Evolutionary conservation across 2,888 invertebrate species (phyloP).

Genomic region (Diaperis boleti): DNA sequence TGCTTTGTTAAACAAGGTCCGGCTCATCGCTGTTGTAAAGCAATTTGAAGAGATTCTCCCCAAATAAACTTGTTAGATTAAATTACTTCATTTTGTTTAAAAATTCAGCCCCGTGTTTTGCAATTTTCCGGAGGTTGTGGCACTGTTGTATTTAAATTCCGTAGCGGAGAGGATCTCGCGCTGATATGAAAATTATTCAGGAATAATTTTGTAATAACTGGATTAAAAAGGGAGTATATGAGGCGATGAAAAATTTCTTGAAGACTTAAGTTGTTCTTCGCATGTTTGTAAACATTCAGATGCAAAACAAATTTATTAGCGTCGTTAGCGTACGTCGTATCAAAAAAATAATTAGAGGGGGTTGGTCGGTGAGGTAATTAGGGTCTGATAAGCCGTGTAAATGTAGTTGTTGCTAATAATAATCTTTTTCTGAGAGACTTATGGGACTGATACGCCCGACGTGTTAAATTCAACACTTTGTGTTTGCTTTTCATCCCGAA

Average conservation of each 20-base stretch:
- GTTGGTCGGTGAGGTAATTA: too few relatives aligned
- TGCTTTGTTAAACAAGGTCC: slow-evolving; percentile 28
- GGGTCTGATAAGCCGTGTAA: too few relatives aligned
- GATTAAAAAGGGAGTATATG: slow-evolving; percentile 29
- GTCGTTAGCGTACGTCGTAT: slow-evolving; percentile 24
- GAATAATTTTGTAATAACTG: slow-evolving; percentile 36
- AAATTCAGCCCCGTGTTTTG: slow-evolving; percentile 13
- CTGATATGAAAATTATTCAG: slow-evolving; percentile 40
- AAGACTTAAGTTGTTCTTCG: slow-evolving; percentile 32
- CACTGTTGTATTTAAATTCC: slow-evolving; percentile 21
- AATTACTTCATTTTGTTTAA: slow-evolving; percentile 14
- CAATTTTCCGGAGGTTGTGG: slow-evolving; percentile 5
- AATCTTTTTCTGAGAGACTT: too few relatives aligned
- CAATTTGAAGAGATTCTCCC: slow-evolving; percentile 11
- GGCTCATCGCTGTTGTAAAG: slow-evolving; percentile 4
- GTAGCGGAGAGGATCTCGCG: slow-evolving; percentile 21
- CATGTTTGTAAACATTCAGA: slow-evolving; percentile 36
- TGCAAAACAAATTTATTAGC: slow-evolving; percentile 36
- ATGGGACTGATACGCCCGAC: too few relatives aligned
- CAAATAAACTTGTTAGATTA: slow-evolving; percentile 23
- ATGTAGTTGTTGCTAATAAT: too few relatives aligned
- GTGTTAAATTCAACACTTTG: too few relatives aligned
- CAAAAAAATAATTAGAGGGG: slow-evolving; percentile 12
- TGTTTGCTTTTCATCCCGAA: too few relatives aligned
- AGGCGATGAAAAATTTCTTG: slow-evolving; percentile 34